Evolutionary conservation across 2,888 invertebrate species (phyloP).

Genomic region (Acronicta aceris): DNA sequence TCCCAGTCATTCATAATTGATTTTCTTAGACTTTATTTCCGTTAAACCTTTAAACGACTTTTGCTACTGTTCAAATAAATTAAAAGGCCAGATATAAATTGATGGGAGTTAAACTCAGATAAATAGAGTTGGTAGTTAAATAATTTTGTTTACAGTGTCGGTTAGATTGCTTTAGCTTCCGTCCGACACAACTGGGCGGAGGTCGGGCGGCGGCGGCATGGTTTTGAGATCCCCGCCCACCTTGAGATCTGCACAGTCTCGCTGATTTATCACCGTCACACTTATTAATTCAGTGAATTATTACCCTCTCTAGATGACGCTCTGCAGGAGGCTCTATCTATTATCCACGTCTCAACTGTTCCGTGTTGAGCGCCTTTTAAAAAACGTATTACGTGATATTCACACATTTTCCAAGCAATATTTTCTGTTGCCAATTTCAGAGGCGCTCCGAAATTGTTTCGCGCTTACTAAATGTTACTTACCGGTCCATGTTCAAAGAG

Average conservation of each 20-base stretch:
- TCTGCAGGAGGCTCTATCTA: conserved; percentile 21
- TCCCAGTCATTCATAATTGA: not conserved
- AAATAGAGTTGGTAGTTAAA: conserved; percentile 19
- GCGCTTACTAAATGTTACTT: not conserved
- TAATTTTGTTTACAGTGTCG: conserved; percentile 27
- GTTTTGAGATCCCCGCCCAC: conserved; percentile 15
- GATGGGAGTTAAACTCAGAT: conserved; percentile 12
- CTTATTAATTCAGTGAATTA: conserved; percentile 58
- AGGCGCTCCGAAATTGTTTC: conserved; percentile 1
- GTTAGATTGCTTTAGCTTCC: conserved; percentile 15
- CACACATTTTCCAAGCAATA: conserved; percentile 24
- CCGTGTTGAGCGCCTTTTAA: conserved; percentile 24
- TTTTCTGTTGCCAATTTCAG: conserved; percentile 15
- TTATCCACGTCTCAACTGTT: conserved; percentile 22
- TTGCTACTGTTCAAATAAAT: not conserved
- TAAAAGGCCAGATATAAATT: conserved; percentile 12
- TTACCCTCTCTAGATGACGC: conserved; percentile 43
- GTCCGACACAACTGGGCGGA: conserved; percentile 1
- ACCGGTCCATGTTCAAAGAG: not conserved
- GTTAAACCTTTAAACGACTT: not conserved
- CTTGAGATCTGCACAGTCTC: conserved; percentile 38
- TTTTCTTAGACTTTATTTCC: not conserved
- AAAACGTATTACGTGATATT: conserved; percentile 10
- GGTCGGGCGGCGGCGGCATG: conserved; percentile 16
- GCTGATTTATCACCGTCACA: conserved; percentile 57